These are phyloP conservation scores for Aselliscus stoliczkanus DNA, from an alignment of 2,797 vertebrate species.

Conservation along the genomic window DNA sequence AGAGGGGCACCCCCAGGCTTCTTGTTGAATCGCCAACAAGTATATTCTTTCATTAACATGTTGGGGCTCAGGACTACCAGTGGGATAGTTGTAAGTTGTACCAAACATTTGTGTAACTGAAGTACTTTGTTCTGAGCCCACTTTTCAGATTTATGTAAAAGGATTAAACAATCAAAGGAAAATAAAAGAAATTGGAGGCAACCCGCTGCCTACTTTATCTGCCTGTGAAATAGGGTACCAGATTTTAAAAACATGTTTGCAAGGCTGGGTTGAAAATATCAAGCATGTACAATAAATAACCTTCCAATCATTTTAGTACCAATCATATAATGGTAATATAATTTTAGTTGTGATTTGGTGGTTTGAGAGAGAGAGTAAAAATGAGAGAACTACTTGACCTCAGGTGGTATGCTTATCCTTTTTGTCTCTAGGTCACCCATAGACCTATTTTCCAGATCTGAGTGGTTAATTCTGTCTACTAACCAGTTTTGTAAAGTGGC, in stretches of 20 bases:
- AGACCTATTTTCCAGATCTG: not conserved
- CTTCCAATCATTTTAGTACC: not conserved
- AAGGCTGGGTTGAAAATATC: not conserved
- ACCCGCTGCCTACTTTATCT: not conserved
- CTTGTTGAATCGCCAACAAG: rapidly evolving
- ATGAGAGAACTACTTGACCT: not conserved
- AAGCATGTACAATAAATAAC: not conserved
- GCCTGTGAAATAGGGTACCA: not conserved
- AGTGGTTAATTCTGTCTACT: not conserved
- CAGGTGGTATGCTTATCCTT: not conserved
- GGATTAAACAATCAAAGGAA: not conserved
- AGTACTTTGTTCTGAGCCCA: not conserved
- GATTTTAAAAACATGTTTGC: not conserved
- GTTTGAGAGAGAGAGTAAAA: not conserved
- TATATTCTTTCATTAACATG: not conserved
- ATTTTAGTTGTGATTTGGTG: not conserved
- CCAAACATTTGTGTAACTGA: not conserved
- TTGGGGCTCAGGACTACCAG: not conserved
- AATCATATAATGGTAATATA: not conserved
- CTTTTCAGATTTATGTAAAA: not conserved
- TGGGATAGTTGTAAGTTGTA: not conserved
- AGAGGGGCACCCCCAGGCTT: not conserved
- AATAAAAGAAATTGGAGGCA: not conserved
- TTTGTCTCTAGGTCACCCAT: not conserved
- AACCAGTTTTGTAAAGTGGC: not conserved